These are phyloP conservation scores for Steatornis caripensis DNA, from an alignment of 2,113 vertebrate genomes.

Conservation along the genomic window DNA sequence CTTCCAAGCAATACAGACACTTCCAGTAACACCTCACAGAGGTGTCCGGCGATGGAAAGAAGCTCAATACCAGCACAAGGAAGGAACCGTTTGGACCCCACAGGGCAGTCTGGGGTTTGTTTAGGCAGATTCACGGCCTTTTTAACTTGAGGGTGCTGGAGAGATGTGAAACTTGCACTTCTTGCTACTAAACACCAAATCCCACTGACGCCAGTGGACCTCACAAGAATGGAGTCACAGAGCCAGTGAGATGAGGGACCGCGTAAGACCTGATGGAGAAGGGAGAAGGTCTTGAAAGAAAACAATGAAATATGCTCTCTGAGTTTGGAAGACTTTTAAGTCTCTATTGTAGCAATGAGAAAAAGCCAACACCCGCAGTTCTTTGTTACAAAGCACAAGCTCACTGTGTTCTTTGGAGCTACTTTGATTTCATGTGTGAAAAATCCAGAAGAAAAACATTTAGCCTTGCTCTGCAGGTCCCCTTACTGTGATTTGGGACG, in stretches of 20 bases:
- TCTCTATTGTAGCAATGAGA: background rate
- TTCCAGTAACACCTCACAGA: background rate
- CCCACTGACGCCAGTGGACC: background rate
- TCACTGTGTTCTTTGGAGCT: background rate
- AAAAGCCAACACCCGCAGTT: background rate
- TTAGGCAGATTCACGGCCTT: background rate
- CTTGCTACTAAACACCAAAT: background rate
- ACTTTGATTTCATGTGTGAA: background rate
- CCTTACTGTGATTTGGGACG: background rate
- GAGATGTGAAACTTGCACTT: background rate
- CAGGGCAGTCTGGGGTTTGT: background rate
- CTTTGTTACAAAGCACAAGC: background rate
- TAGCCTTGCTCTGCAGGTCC: background rate
- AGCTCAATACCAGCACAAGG: background rate
- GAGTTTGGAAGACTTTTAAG: background rate
- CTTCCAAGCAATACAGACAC: background rate
- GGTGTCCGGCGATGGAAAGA: background rate
- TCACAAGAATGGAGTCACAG: background rate
- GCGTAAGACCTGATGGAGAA: background rate
- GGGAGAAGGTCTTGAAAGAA: background rate
- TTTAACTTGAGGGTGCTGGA: background rate
- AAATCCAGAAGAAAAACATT: background rate
- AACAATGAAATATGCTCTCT: background rate
- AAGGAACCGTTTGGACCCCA: background rate
- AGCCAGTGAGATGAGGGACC: background rate